Evolutionary conservation across 2,797 vertebrate species (phyloP), one percentile per base, ranked within the genome.

Genomic region (Tokudaia tokunoshimensis): DNA sequence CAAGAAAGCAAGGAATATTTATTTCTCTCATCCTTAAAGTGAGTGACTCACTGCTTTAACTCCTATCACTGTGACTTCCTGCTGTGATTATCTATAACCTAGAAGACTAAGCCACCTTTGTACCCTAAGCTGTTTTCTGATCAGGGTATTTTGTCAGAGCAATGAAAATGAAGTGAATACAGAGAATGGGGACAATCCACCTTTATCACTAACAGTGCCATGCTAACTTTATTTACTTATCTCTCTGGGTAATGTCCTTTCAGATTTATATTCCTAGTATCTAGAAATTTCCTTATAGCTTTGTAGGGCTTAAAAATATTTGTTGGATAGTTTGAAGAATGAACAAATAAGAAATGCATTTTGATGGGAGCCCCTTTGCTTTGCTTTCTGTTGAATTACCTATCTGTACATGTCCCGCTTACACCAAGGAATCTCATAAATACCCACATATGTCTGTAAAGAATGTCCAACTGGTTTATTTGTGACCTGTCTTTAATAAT

Each of bases 181-280:
- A 20, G 52, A 94, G 44, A 79, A 8, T 22, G n/a, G 9, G 6
- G 34, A 9, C 26, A 59, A 29, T 31, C 1, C 55, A 86, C 61
- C 15, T 57, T 83, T 55, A 61, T 3, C 6, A 24, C 29, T 55
- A 72, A 20, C 2, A 20, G 29, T 52, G 59, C 29, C n/a, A 15
- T 90, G 61, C 92, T 67, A 47, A 31, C 37, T 91, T 94, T 94
- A 87, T 74, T 84, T 74, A 52, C 13, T 52, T 85, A n/a, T 84
- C 15, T 91, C 20, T 82, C 7, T 72, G 78, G 57, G 41, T 37
- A 89, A 31, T 76, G 41, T 89, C 67, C 19, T 82, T 92, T 10
- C 13, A 65, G 2, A 70, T 4, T n/a, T 61, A 6, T 57, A 84
- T 87, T 92, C 61, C 4, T 15, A 70, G 10, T 91, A 22, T 11